Conservation (phyloP, 2,888 invertebrate species). For the Agrochola circellaris region DNA sequence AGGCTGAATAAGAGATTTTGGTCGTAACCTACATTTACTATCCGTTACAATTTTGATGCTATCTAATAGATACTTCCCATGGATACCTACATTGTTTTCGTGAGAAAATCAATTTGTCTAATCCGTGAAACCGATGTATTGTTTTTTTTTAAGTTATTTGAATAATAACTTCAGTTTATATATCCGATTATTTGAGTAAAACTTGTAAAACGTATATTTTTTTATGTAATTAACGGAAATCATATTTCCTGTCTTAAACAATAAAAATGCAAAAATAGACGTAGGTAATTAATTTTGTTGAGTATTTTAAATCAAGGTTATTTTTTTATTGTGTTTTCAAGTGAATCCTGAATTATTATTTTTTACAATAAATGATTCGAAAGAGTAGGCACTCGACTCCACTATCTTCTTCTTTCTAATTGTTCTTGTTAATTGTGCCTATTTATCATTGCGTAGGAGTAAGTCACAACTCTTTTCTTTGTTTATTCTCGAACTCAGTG, state of each 20-base stretch:
- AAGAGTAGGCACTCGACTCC: neutral
- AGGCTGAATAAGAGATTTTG: constrained; percentile 12
- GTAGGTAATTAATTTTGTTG: constrained; percentile 29
- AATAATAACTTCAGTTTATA: neutral
- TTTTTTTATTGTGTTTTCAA: neutral
- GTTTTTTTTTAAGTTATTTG: constrained; percentile 19
- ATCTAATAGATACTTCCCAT: constrained; percentile 67
- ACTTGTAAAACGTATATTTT: neutral
- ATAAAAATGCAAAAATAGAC: constrained; percentile 5
- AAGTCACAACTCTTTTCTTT: neutral
- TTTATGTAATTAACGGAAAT: constrained; percentile 22
- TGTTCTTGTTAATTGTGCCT: neutral
- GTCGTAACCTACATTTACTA: constrained; percentile 55
- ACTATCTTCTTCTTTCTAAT: too few species aligned
- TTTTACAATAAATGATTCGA: neutral
- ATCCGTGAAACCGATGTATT: constrained; percentile 23
- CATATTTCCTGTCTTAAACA: constrained; percentile 41
- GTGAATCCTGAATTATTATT: neutral
- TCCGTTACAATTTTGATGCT: constrained; percentile 68
- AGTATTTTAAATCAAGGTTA: constrained; percentile 18
- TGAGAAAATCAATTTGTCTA: constrained; percentile 58
- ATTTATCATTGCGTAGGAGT: too few species aligned
- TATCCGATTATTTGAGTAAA: constrained; percentile 8
- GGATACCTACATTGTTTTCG: constrained; percentile 64
- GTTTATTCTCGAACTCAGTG: neutral